Base-by-base conservation (phyloP, 2,113 vertebrate species). In the Gymnocephalus cernua region DNA sequence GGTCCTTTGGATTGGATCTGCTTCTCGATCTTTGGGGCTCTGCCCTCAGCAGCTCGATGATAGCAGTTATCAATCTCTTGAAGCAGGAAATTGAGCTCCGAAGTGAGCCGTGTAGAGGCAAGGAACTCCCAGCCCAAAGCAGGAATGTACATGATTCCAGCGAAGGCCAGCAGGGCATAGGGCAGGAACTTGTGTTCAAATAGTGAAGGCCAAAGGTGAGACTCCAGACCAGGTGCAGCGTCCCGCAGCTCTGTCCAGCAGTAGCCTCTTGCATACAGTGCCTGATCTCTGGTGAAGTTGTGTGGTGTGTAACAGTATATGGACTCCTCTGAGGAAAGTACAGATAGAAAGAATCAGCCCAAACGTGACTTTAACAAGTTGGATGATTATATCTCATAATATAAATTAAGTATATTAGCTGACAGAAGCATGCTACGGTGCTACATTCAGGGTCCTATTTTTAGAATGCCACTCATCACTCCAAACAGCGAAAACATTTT, bases 11-110 rank as follows among this genome's bases (percentile, higher is more conserved):
- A 99, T 68, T 99, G 98, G 91, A 99, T 99, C 95, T 99, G 98
- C 93, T 99, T 99, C 92, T 99, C 98, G 29, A 99, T 99, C 95
- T 99, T 99, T 45, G 98, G 98, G 4, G 98, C 98, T 3, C 98
- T 95, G 51, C 98, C 98, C 93, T 99, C 98, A 3, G 98, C 98
- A 0, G 98, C 98, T 29, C 98, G 96, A 90, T 99, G 98, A 93
- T 99, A 99, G 94, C 98, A 99, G 93, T 99, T 99, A 93, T 99
- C 98, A 0, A 99, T 99, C 93, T 99, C 98, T 91, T 99, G 98
- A 84, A 99, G 98, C 86, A 99, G 95, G 94, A 99, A 99, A 94
- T 98, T 99, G 94, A 99, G 97, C 93, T 99, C 98, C 1, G 98
- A 99, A 83, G 98, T 99, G 94, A 99, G 97, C 69, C 98, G 96